Conservation (phyloP, 1,140 invertebrate genomes). For the Panagrolaimus sp. region DNA sequence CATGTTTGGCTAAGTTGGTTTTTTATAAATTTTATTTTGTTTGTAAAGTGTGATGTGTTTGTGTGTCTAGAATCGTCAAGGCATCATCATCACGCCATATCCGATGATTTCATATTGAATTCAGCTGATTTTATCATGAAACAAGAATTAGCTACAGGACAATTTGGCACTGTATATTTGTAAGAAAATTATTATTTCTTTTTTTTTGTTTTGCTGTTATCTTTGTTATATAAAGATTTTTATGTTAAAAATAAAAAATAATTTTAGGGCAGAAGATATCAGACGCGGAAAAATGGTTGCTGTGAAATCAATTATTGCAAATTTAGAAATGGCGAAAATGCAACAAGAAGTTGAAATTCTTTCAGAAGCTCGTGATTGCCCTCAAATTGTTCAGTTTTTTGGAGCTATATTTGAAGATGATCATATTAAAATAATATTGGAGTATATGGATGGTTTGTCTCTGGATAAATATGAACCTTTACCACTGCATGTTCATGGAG, state of each 20-base stretch:
- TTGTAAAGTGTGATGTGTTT: too few relatives aligned
- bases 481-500: slow-evolving; percentile 54
- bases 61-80: too few relatives aligned
- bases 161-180: too few relatives aligned
- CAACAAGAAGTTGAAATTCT: background rate
- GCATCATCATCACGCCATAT: too few relatives aligned
- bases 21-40: background rate
- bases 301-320: slow-evolving; percentile 27
- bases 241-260: too few relatives aligned
- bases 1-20: slow-evolving; percentile 18
- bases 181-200: too few relatives aligned
- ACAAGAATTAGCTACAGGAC: too few relatives aligned
- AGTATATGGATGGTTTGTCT: slow-evolving; percentile 77
- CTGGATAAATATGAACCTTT: slow-evolving; percentile 60
- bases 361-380: slow-evolving; percentile 88
- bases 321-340: background rate
- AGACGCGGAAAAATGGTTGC: background rate
- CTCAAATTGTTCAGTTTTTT: slow-evolving; percentile 97
- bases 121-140: too few relatives aligned
- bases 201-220: too few relatives aligned
- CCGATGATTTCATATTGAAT: too few relatives aligned
- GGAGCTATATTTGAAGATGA: slow-evolving; percentile 96
- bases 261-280: slow-evolving; percentile 19
- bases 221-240: background rate
- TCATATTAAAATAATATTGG: slow-evolving; percentile 91